Conservation (phyloP, 2,113 vertebrate genomes). For the Cyrtonyx montezumae region DNA sequence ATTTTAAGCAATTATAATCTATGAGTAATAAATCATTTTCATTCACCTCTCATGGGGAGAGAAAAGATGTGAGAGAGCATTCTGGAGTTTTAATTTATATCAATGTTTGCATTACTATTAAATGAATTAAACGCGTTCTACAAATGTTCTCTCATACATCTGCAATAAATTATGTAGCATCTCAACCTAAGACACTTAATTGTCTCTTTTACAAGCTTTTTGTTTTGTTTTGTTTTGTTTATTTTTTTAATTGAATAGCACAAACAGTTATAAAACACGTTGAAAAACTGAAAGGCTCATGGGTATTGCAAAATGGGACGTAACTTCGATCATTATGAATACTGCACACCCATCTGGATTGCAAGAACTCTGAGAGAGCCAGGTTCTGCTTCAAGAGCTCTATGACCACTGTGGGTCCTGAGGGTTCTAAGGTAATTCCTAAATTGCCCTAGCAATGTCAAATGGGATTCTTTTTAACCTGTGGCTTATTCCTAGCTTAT, state of each 20-base stretch:
- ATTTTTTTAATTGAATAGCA: not conserved
- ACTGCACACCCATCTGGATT: not conserved
- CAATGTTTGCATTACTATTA: conserved; percentile 65
- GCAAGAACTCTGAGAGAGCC: not conserved
- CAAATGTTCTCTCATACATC: conserved; percentile 19
- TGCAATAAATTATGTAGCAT: conserved; percentile 62
- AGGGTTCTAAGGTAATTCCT: not conserved
- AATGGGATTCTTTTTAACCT: not conserved
- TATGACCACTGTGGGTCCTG: not conserved
- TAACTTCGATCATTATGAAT: not conserved
- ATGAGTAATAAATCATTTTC: conserved; percentile 74
- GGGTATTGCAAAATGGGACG: not conserved
- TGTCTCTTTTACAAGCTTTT: conserved; percentile 44
- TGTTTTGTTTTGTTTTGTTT: not conserved
- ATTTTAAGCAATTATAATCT: conserved; percentile 81
- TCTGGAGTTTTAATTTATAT: conserved; percentile 65
- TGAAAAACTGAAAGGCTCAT: not conserved
- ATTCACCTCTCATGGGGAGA: conserved; percentile 67
- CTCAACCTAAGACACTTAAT: conserved; percentile 38
- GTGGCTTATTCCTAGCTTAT: fast-evolving
- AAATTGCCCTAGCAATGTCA: not conserved
- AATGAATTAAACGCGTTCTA: conserved; percentile 62
- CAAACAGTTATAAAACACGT: not conserved
- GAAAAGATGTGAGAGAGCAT: conserved; percentile 50
- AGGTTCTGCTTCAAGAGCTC: not conserved